Percentiles rank a stretch among this genome's conserved stretches.
These are phyloP conservation scores for Onychorhynchus coronatus DNA, from an alignment of 2,113 vertebrate species.

Conservation along the genomic window DNA sequence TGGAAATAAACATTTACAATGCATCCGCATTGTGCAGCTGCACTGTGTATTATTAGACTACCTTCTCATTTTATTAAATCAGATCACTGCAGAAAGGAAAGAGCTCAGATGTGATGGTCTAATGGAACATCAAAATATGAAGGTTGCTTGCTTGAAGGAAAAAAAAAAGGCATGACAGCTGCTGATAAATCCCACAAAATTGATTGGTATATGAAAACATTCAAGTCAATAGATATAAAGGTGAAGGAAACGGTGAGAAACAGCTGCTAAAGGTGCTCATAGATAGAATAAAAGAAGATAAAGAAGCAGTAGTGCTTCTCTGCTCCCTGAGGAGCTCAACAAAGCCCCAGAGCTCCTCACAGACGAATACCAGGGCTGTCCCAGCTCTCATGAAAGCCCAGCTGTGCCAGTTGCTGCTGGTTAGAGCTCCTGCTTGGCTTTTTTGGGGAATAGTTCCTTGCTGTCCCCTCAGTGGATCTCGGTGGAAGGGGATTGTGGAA, in stretches of 20 bases:
- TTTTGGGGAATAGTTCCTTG: not conserved
- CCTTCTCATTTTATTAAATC: conserved; percentile 17
- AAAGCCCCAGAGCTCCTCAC: not conserved
- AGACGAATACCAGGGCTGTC: not conserved
- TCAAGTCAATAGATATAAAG: not conserved
- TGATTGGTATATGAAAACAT: not conserved
- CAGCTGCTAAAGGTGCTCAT: not conserved
- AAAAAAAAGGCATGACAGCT: not conserved
- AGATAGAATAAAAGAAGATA: not conserved
- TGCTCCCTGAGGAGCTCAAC: not conserved
- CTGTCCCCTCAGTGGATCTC: not conserved
- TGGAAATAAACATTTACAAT: not conserved
- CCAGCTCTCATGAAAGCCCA: not conserved
- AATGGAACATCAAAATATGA: not conserved
- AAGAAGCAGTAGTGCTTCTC: not conserved
- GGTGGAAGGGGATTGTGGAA: not conserved
- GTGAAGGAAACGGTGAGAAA: not conserved
- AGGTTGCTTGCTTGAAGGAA: not conserved
- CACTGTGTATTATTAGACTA: not conserved
- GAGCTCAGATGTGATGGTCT: not conserved
- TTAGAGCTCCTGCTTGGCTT: not conserved
- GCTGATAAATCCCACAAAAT: not conserved
- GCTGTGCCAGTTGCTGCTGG: not conserved
- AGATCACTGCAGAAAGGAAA: not conserved
- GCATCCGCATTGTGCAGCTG: conserved; percentile 5